These are phyloP conservation scores for Macaca nemestrina DNA, from an alignment of 2,113 vertebrate species.

Conservation along the genomic window DNA sequence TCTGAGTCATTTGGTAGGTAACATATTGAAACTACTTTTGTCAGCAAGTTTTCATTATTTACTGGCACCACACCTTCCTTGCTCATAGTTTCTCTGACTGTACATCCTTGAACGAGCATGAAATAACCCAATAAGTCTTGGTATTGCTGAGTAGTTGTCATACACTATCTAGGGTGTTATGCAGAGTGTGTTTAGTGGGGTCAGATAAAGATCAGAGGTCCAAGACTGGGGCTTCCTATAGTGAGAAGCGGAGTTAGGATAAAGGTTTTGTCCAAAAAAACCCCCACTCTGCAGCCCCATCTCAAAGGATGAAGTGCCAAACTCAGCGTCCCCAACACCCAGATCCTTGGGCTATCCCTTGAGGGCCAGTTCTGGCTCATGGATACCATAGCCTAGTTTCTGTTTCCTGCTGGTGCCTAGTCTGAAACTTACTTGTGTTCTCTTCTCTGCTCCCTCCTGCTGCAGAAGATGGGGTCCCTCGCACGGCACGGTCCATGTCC, in stretches of 20 bases:
- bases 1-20: background rate
- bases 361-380: background rate
- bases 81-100: background rate
- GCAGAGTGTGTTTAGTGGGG: background rate
- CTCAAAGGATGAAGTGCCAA: background rate
- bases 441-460: constrained; percentile 66
- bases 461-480: constrained; percentile 95
- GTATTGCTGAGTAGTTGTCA: background rate
- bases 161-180: background rate
- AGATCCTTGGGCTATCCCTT: background rate
- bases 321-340: background rate
- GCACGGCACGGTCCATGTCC: constrained; percentile 94
- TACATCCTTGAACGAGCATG: background rate
- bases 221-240: background rate
- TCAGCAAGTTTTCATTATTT: constrained; percentile 4
- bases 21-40: background rate
- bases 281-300: background rate
- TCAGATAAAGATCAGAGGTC: background rate
- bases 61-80: background rate
- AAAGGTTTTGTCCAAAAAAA: background rate
- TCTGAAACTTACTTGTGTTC: constrained; percentile 43
- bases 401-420: background rate
- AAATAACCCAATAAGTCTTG: background rate
- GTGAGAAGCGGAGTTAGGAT: background rate
- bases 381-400: background rate